These are phyloP conservation scores for Pararge aegeria DNA, from an alignment of 1,140 invertebrate genomes.

Conservation along the genomic window DNA sequence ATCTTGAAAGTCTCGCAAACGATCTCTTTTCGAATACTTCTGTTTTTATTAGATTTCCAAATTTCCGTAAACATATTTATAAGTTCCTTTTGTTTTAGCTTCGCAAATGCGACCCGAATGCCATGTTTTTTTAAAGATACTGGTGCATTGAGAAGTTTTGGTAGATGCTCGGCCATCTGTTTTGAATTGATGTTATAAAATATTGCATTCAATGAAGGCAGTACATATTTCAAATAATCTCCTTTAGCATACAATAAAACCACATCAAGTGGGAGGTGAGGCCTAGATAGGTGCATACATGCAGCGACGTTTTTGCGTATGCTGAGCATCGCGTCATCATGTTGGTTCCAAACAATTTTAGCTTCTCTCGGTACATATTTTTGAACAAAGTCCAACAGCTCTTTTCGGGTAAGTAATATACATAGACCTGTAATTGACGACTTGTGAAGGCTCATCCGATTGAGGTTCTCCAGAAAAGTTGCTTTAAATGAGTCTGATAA, in stretches of 20 bases:
- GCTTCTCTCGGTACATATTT: conserved; percentile 39
- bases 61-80: conserved; percentile 34
- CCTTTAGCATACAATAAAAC: conserved; percentile 48
- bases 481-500: conserved; percentile 34
- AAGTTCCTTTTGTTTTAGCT: conserved; percentile 38
- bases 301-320: conserved; percentile 45
- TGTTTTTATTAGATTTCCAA: conserved; percentile 47
- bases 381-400: conserved; percentile 35
- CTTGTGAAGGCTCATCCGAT: conserved; percentile 33
- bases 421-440: conserved; percentile 35
- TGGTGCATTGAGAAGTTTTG: too few species aligned
- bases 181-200: conserved; percentile 34
- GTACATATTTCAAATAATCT: conserved; percentile 52
- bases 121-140: conserved; percentile 54
- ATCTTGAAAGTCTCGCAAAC: conserved; percentile 39
- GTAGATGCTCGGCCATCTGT: conserved; percentile 23
- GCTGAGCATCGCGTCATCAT: conserved; percentile 33
- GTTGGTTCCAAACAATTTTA: conserved; percentile 51
- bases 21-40: conserved; percentile 38
- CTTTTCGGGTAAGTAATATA: conserved; percentile 33
- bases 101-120: conserved; percentile 38
- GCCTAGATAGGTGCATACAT: conserved; percentile 42
- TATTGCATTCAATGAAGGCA: conserved; percentile 45
- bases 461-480: conserved; percentile 29
- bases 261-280: conserved; percentile 29